phyloP scores from a whole-genome alignment of 2,888 invertebrate genomes.

The Rhingia campestris region DNA sequence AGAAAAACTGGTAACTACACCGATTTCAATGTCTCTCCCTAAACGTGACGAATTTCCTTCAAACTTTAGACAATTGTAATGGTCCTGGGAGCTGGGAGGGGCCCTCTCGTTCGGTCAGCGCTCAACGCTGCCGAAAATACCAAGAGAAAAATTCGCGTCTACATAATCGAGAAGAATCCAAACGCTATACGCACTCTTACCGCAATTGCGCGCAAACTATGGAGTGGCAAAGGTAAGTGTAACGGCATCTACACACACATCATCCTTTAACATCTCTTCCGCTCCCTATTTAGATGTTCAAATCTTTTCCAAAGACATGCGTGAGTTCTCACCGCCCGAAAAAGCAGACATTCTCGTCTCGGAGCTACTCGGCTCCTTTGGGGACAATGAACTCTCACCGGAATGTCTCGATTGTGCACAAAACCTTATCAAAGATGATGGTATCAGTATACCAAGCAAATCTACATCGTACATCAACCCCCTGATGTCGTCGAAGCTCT shows the following conservation, averaged over 20 bases:
- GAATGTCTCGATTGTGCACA: constrained; percentile 98
- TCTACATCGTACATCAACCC: constrained; percentile 97
- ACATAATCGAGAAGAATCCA: constrained; percentile 99
- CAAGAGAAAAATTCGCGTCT: constrained; percentile 89
- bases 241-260: too few relatives aligned
- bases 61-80: constrained; percentile 86
- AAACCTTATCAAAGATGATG: constrained; percentile 91
- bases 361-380: constrained; percentile 97
- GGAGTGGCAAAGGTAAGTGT: constrained; percentile 85
- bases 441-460: constrained; percentile 94
- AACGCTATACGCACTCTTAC: constrained; percentile 94
- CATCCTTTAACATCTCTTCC: background rate
- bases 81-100: constrained; percentile 97
- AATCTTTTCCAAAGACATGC: constrained; percentile 93
- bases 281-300: constrained; percentile 84
- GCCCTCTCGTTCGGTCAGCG: constrained; percentile 95
- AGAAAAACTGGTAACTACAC: constrained; percentile 84
- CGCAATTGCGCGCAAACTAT: constrained; percentile 89
- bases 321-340: constrained; percentile 90
- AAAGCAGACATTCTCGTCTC: constrained; percentile 97
- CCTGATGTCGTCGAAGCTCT: constrained; percentile 94
- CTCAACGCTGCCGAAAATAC: constrained; percentile 90
- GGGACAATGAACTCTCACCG: constrained; percentile 99
- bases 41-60: background rate
- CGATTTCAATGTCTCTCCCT: background rate